A percentile compares a stretch with the other conserved stretches of the same genome.
phyloP scores from a whole-genome alignment of 64 coral and sea anemone species.

The Actinia equina region DNA sequence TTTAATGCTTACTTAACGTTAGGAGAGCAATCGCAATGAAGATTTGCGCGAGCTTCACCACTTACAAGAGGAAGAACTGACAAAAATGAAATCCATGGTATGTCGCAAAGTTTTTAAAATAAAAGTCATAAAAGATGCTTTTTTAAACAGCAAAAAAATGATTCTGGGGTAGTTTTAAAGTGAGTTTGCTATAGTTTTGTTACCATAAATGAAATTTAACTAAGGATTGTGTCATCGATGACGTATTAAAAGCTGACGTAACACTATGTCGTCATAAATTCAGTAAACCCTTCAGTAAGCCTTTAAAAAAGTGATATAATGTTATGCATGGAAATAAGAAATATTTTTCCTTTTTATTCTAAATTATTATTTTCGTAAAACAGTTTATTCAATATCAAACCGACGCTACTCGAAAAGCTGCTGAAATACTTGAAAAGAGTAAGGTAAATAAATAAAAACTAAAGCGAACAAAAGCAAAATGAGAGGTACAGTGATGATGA shows the following conservation, averaged over 20 bases:
- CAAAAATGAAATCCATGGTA: slow-evolving; percentile 87
- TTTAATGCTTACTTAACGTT: slow-evolving; percentile 2
- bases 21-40: slow-evolving; percentile 71
- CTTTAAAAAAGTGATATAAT: not conserved
- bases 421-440: slow-evolving; percentile 96
- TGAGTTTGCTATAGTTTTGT: not conserved
- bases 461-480: not conserved
- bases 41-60: slow-evolving; percentile 72
- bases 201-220: not conserved
- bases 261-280: not conserved
- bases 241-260: not conserved
- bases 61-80: slow-evolving; percentile 75
- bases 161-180: not conserved
- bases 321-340: not conserved
- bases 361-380: slow-evolving; percentile 18
- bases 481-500: not conserved
- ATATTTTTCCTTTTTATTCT: not conserved
- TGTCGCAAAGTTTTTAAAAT: not conserved
- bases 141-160: not conserved
- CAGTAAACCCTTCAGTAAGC: not conserved
- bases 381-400: slow-evolving; percentile 93
- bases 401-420: slow-evolving; percentile 94
- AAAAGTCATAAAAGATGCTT: not conserved
- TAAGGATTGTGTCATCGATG: not conserved
- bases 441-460: slow-evolving; percentile 50